Percentiles rank a stretch among this genome's conserved stretches.
phyloP scores from a whole-genome alignment of 2,888 invertebrate genomes.

The Pollenia angustigena region DNA sequence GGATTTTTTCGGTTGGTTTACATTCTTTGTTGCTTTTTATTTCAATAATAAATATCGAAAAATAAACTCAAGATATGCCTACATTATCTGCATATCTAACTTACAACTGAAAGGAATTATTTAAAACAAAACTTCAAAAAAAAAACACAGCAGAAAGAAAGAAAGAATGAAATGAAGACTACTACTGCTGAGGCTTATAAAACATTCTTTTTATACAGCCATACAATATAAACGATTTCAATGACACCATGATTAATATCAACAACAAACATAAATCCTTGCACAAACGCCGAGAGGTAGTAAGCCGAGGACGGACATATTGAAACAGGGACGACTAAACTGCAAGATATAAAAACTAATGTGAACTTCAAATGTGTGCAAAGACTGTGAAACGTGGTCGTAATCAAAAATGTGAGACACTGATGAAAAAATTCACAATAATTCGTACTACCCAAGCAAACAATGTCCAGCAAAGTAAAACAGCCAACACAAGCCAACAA shows the following conservation, averaged over 20 bases:
- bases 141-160: conserved; percentile 4
- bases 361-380: conserved; percentile 63
- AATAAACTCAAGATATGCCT: conserved; percentile 57
- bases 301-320: conserved; percentile 32
- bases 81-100: conserved; percentile 67
- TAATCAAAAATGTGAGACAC: conserved; percentile 62
- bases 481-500: conserved; percentile 51
- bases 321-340: conserved; percentile 47
- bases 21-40: conserved; percentile 17
- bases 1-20: conserved; percentile 41
- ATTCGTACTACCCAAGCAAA: conserved; percentile 4
- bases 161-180: conserved; percentile 42
- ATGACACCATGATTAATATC: conserved; percentile 83
- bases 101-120: conserved; percentile 29
- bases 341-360: conserved; percentile 64
- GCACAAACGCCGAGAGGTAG: conserved; percentile 60
- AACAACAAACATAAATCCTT: conserved; percentile 77
- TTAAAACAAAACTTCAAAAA: neutral
- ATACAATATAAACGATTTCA: conserved; percentile 80
- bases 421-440: conserved; percentile 57
- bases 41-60: conserved; percentile 46
- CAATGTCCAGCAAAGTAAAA: neutral
- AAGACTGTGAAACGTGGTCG: conserved; percentile 64
- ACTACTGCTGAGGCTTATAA: conserved; percentile 23
- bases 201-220: conserved; percentile 55